Conservation (phyloP, 1,140 invertebrate species). For the Vanessa tameamea region DNA sequence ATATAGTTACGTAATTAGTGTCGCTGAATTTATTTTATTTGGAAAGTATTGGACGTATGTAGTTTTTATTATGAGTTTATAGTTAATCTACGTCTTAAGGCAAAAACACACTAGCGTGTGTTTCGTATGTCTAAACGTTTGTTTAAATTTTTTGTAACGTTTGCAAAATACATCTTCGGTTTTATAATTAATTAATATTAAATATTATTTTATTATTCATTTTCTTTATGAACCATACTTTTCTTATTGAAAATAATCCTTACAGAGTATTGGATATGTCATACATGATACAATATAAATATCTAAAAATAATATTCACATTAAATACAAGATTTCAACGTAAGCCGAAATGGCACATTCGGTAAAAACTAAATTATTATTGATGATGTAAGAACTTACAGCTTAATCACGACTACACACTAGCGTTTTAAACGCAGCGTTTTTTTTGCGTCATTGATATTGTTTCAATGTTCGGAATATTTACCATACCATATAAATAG, state of each 20-base stretch:
- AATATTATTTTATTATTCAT: not conserved
- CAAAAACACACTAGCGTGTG: too few relatives aligned
- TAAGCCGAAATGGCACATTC: slow-evolving; percentile 6
- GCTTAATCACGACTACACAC: not conserved
- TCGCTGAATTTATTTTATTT: too few relatives aligned
- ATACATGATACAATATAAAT: not conserved
- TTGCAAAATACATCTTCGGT: too few relatives aligned
- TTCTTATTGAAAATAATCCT: not conserved
- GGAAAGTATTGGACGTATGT: too few relatives aligned
- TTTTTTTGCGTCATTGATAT: not conserved
- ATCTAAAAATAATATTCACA: not conserved
- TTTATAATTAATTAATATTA: too few relatives aligned
- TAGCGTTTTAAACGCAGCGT: not conserved
- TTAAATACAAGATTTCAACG: not conserved
- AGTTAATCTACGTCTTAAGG: too few relatives aligned
- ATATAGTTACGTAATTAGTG: too few relatives aligned
- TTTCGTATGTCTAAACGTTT: too few relatives aligned
- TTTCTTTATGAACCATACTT: not conserved
- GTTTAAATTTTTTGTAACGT: too few relatives aligned
- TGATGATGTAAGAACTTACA: too few relatives aligned
- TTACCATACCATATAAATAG: too few relatives aligned
- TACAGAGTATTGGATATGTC: slow-evolving; percentile 14
- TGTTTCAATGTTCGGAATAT: not conserved
- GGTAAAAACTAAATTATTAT: not conserved
- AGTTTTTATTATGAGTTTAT: too few relatives aligned